Percentiles rank a stretch among this genome's conserved stretches.
Evolutionary conservation across 1,140 invertebrate genomes (phyloP).

Genomic region (Bombus superbus): DNA sequence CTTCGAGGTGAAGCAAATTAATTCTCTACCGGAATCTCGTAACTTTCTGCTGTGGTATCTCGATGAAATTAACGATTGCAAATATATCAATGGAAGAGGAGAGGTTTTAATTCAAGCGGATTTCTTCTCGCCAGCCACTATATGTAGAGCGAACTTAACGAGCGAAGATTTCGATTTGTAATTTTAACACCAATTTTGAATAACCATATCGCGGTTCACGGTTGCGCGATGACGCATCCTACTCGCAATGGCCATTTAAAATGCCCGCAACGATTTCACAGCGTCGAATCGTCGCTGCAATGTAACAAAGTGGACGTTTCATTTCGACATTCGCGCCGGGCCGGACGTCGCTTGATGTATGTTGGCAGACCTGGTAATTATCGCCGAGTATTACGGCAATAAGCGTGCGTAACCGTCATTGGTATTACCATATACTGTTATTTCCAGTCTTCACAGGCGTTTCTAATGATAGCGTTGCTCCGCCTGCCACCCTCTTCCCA

Average conservation of each 20-base stretch:
- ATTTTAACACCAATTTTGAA: not conserved
- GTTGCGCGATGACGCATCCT: not conserved
- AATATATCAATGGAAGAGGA: not conserved
- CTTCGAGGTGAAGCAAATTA: not conserved
- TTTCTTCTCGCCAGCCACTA: too few relatives aligned
- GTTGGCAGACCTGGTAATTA: constrained; percentile 66
- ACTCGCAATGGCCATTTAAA: not conserved
- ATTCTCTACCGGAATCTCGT: not conserved
- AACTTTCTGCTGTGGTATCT: not conserved
- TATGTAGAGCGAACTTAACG: too few relatives aligned
- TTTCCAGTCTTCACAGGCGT: constrained; percentile 66
- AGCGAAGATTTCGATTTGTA: too few relatives aligned
- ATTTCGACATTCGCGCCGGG: constrained; percentile 51
- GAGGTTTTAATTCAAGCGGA: too few relatives aligned
- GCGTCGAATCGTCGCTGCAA: not conserved
- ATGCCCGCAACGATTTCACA: not conserved
- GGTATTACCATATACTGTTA: constrained; percentile 72
- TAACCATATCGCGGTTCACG: not conserved
- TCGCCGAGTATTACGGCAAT: constrained; percentile 63
- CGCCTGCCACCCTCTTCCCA: constrained; percentile 45
- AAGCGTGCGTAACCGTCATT: constrained; percentile 71
- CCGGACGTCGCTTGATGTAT: constrained; percentile 58
- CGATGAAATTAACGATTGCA: not conserved
- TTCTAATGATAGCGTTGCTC: constrained; percentile 67
- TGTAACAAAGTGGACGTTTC: constrained; percentile 40